A percentile compares a stretch with the other conserved stretches of the same genome.
These are phyloP conservation scores for Geodia barretti DNA, from an alignment of 37 sponge, comb jelly and placozoan species.

Conservation along the genomic window DNA sequence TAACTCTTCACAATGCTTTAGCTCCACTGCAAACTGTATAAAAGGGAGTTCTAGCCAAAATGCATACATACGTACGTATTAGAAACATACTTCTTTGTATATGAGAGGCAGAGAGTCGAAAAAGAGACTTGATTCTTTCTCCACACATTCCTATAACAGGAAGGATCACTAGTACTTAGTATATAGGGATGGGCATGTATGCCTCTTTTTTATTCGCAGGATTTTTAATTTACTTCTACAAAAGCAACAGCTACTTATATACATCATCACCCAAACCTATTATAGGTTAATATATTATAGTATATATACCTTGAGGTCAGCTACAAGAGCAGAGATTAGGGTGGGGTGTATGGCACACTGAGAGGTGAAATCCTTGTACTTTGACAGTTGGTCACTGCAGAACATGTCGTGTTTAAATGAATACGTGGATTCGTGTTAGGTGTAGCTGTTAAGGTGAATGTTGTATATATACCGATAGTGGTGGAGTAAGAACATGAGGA, in stretches of 20 bases:
- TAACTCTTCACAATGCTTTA: slow-evolving; percentile 46
- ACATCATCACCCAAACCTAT: too few relatives aligned
- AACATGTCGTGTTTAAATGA: too few relatives aligned
- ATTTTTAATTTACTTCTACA: too few relatives aligned
- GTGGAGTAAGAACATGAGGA: slow-evolving; percentile 21
- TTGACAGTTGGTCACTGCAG: background rate
- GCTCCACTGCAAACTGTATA: slow-evolving; percentile 34
- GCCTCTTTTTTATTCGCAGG: too few relatives aligned
- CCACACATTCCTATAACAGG: slow-evolving; percentile 38
- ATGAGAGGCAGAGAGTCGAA: slow-evolving; percentile 49
- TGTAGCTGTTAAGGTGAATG: too few relatives aligned
- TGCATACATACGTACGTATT: background rate
- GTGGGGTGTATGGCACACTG: background rate
- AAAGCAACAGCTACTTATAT: too few relatives aligned
- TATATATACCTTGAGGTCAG: background rate
- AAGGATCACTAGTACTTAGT: too few relatives aligned
- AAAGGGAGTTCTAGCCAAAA: background rate
- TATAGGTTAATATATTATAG: too few relatives aligned
- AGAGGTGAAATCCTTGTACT: background rate
- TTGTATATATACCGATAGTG: slow-evolving; percentile 3
- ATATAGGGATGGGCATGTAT: too few relatives aligned
- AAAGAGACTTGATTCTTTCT: slow-evolving; percentile 46
- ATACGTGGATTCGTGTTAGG: background rate
- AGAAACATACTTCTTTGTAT: slow-evolving; percentile 38
- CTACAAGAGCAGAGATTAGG: background rate